Conservation (phyloP, 2,888 invertebrate genomes). For the Oligia latruncula region DNA sequence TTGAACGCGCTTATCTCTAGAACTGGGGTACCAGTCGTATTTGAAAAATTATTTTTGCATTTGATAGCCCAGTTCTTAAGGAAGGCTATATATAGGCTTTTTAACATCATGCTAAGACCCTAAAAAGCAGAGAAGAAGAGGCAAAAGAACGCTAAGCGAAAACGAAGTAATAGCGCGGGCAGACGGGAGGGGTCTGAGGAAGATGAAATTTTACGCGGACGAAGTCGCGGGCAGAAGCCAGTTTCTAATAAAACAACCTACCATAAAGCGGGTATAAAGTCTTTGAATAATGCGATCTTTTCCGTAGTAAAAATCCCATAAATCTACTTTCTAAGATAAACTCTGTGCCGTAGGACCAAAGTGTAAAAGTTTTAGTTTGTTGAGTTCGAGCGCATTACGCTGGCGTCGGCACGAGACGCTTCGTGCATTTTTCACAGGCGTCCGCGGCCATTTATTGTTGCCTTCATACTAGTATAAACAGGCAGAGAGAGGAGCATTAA, state of each 20-base stretch:
- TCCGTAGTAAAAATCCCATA: constrained; percentile 72
- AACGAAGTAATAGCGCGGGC: not conserved
- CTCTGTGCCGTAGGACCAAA: constrained; percentile 64
- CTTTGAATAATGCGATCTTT: constrained; percentile 66
- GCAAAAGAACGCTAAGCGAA: not conserved
- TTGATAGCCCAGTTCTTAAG: not conserved
- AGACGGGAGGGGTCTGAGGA: too few species aligned
- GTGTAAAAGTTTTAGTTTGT: constrained; percentile 72
- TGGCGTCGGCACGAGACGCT: constrained; percentile 40
- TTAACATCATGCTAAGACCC: not conserved
- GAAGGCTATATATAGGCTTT: not conserved
- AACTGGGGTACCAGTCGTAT: too few species aligned
- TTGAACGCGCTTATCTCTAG: too few species aligned
- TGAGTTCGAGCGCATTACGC: constrained; percentile 62
- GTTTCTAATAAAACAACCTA: constrained; percentile 46
- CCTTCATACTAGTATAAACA: constrained; percentile 46
- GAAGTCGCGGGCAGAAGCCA: not conserved
- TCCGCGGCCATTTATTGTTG: constrained; percentile 57
- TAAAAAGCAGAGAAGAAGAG: too few species aligned
- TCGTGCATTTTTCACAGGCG: constrained; percentile 65
- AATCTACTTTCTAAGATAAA: constrained; percentile 75
- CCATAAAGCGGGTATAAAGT: constrained; percentile 57
- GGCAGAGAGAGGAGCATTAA: constrained; percentile 28
- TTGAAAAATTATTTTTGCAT: not conserved
- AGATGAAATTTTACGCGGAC: not conserved